phyloP scores from a whole-genome alignment of 2,888 invertebrate species.

The Quadroppia sp. region DNA sequence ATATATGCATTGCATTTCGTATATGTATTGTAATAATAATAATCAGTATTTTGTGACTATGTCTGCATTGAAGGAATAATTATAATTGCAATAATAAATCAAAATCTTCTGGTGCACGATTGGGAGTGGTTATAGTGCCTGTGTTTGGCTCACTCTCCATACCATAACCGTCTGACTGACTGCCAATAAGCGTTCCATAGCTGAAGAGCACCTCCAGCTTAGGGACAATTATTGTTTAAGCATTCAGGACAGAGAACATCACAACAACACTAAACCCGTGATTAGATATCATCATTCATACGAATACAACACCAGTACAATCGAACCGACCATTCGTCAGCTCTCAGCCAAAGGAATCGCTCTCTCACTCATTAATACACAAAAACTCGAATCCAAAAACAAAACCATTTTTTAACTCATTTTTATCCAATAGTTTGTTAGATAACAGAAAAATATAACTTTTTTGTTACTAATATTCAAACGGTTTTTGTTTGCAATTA shows the following conservation, averaged over 20 bases:
- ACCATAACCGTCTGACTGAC: constrained; percentile 2
- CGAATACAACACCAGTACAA: constrained; percentile 3
- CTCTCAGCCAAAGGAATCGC: constrained; percentile 1
- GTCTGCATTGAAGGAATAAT: constrained; percentile 31
- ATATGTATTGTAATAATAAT: constrained; percentile 32
- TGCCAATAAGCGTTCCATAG: constrained; percentile 31
- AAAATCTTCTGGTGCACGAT: constrained; percentile 29
- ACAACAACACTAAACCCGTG: constrained; percentile 33
- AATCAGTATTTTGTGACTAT: constrained; percentile 16
- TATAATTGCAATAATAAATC: constrained; percentile 38
- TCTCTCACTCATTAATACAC: not conserved
- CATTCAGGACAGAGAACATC: constrained; percentile 33
- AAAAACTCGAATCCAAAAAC: not conserved
- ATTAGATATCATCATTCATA: constrained; percentile 37
- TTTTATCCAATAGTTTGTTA: not conserved
- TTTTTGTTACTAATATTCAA: too few relatives aligned
- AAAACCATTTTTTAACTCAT: not conserved
- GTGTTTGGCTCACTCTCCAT: not conserved
- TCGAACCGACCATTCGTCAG: not conserved
- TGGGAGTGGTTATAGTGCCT: constrained; percentile 27
- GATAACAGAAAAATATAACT: too few relatives aligned
- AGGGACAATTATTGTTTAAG: constrained; percentile 37
- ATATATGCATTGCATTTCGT: constrained; percentile 16
- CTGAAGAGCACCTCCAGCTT: constrained; percentile 34
- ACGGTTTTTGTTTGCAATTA: too few relatives aligned